Percentiles rank a stretch among this genome's conserved stretches.
These are phyloP conservation scores for Drosophila sproati DNA, from an alignment of 1,140 invertebrate genomes.

Conservation along the genomic window DNA sequence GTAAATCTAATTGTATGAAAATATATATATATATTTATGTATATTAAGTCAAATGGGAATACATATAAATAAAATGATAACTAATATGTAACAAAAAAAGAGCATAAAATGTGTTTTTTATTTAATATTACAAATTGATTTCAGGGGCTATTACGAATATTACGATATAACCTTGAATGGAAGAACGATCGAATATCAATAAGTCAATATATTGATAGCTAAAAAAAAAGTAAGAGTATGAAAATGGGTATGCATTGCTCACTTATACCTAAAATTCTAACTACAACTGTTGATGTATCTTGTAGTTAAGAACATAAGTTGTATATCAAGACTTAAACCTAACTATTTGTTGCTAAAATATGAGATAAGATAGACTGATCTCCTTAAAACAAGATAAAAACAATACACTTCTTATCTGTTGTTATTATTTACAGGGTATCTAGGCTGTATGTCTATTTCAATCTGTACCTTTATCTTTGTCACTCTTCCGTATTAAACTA, in stretches of 20 bases:
- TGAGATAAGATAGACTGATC: not conserved
- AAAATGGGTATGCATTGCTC: no score
- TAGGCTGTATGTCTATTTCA: not conserved
- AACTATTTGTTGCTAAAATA: not conserved
- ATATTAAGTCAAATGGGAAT: slow-evolving; percentile 78
- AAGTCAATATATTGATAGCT: no score
- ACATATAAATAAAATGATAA: slow-evolving; percentile 77
- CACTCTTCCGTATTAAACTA: slow-evolving; percentile 22
- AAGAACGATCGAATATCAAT: not conserved
- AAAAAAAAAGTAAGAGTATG: no score
- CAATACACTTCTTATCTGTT: not conserved
- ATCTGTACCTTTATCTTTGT: slow-evolving; percentile 8
- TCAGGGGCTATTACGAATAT: no score
- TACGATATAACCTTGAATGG: no score
- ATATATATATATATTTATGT: slow-evolving; percentile 69
- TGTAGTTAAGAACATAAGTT: no score
- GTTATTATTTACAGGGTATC: slow-evolving; percentile 5
- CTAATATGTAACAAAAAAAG: slow-evolving; percentile 62
- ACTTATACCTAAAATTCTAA: no score
- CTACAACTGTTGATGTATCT: no score
- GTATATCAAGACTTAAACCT: no score
- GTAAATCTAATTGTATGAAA: slow-evolving; percentile 81
- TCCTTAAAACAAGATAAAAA: not conserved
- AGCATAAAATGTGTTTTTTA: not conserved
- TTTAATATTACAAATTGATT: not conserved